Percentiles rank a stretch among this genome's conserved stretches.
These are phyloP conservation scores for Holothuria leucospilota DNA, from an alignment of 53 echinoderm and acorn worm genomes.

Conservation along the genomic window DNA sequence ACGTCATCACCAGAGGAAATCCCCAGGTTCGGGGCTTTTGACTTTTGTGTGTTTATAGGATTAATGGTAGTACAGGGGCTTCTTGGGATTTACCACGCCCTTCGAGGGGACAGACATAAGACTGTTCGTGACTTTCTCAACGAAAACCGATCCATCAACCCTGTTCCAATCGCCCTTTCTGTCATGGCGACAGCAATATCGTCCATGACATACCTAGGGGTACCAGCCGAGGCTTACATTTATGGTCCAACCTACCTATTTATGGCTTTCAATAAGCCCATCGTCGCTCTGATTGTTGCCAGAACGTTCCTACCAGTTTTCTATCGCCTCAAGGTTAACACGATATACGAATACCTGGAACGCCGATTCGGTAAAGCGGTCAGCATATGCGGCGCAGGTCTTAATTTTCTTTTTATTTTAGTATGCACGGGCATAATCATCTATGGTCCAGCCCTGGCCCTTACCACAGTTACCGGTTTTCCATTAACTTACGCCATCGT, in stretches of 20 bases:
- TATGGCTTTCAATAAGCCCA: constrained; percentile 41
- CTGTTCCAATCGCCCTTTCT: constrained; percentile 27
- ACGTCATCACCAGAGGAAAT: background rate
- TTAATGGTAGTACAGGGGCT: constrained; percentile 18
- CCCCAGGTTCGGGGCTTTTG: constrained; percentile 35
- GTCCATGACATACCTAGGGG: background rate
- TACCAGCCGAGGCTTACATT: constrained; percentile 32
- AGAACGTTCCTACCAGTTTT: constrained; percentile 34
- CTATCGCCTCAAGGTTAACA: constrained; percentile 25
- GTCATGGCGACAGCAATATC: constrained; percentile 19
- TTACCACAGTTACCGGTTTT: constrained; percentile 28
- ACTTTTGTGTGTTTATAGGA: constrained; percentile 31
- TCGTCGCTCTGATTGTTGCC: constrained; percentile 20
- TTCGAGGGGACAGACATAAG: constrained; percentile 29
- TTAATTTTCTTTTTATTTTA: constrained; percentile 33
- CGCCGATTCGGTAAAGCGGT: constrained; percentile 5
- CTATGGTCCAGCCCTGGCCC: constrained; percentile 37
- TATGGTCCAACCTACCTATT: constrained; percentile 19
- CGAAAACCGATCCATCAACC: constrained; percentile 20
- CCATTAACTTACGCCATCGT: background rate
- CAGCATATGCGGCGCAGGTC: constrained; percentile 10
- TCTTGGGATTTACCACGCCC: constrained; percentile 31
- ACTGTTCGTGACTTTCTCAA: constrained; percentile 19
- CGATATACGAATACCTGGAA: constrained; percentile 43
- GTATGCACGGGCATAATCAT: constrained; percentile 15